phyloP scores from a whole-genome alignment of 2,113 vertebrate genomes.

The Muntiacus reevesi region DNA sequence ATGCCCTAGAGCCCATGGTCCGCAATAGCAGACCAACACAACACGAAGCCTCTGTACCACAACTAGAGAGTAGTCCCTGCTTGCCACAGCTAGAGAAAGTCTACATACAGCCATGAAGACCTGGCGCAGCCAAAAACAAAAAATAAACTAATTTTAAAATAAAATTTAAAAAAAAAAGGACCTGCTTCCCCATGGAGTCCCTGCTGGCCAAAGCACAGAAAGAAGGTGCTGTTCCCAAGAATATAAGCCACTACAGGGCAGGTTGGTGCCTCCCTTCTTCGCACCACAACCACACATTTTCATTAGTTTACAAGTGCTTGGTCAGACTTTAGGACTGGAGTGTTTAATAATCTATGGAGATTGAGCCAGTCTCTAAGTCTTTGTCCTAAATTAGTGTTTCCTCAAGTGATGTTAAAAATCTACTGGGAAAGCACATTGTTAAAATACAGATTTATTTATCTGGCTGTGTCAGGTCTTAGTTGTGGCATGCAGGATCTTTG shows the following conservation, averaged over 20 bases:
- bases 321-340: background rate
- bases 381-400: conserved; percentile 15
- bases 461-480: background rate
- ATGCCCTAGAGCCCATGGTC: background rate
- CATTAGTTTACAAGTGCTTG: background rate
- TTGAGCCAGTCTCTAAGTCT: background rate
- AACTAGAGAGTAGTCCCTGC: background rate
- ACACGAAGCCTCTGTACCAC: background rate
- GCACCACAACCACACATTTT: background rate
- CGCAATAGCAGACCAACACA: background rate
- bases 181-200: background rate
- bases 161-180: background rate
- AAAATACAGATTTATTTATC: background rate
- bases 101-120: background rate
- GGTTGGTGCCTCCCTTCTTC: background rate
- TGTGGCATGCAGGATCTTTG: background rate
- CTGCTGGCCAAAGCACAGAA: background rate
- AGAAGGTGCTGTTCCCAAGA: background rate
- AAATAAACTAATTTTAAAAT: background rate
- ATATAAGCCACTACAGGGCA: background rate
- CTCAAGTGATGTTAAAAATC: conserved; percentile 9
- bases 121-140: background rate
- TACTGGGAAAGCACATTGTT: background rate
- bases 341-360: background rate
- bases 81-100: background rate